Conservation (phyloP, 2,888 invertebrate genomes). For the Leptopilina myrica region DNA sequence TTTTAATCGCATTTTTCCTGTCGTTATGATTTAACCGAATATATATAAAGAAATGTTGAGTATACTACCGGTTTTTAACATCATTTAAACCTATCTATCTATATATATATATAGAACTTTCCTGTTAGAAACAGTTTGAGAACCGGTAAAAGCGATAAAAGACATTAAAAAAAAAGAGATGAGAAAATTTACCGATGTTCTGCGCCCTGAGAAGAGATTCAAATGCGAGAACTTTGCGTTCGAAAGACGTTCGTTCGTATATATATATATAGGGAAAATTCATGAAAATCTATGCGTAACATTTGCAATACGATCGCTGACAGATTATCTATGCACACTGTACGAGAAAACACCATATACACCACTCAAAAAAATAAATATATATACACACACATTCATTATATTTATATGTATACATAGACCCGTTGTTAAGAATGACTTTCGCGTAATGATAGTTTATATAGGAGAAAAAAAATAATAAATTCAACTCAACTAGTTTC, state of each 20-base stretch:
- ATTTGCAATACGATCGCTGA: conserved; percentile 47
- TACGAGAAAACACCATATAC: neutral
- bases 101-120: neutral
- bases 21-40: conserved; percentile 7
- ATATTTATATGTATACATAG: no score
- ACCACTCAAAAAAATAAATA: no score
- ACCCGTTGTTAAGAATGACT: conserved; percentile 18
- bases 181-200: conserved; percentile 5
- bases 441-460: conserved; percentile 17
- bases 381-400: no score
- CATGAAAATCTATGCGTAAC: conserved; percentile 68
- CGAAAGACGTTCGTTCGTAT: neutral
- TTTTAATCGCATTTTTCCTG: conserved; percentile 6
- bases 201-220: neutral
- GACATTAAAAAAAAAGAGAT: conserved; percentile 1
- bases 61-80: neutral
- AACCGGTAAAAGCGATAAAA: conserved; percentile 10
- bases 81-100: no score
- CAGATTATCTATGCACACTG: conserved; percentile 29
- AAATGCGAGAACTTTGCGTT: neutral
- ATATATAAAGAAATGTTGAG: neutral
- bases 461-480: neutral
- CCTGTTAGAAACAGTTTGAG: neutral
- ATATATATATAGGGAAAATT: conserved; percentile 18
- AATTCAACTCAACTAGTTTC: conserved; percentile 8